phyloP scores from a whole-genome alignment of 2,888 invertebrate species.

The Eustalomyia histrio region DNA sequence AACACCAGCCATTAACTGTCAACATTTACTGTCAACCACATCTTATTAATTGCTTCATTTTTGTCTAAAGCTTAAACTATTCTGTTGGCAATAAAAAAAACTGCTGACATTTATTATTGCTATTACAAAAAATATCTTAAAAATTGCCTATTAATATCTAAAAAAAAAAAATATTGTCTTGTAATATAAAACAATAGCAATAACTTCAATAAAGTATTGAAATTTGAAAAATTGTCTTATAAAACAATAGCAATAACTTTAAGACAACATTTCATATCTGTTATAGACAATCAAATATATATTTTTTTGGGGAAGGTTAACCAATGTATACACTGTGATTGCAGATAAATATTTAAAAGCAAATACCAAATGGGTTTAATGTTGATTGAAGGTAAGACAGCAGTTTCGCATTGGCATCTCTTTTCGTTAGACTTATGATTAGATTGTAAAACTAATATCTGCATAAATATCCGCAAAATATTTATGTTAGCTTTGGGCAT shows the following conservation, averaged over 20 bases:
- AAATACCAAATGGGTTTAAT: no score
- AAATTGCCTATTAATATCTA: slow-evolving; percentile 30
- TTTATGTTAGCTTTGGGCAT: no score
- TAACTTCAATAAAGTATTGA: no score
- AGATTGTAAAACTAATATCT: no score
- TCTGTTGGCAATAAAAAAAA: background rate
- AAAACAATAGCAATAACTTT: background rate
- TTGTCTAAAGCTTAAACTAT: background rate
- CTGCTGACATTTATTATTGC: slow-evolving; percentile 24
- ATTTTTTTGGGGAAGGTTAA: slow-evolving; percentile 3
- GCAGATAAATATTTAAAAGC: background rate
- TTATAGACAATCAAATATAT: slow-evolving; percentile 29
- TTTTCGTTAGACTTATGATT: no score
- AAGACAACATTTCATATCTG: slow-evolving; percentile 13
- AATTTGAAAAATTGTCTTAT: slow-evolving; percentile 25
- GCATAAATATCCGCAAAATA: no score
- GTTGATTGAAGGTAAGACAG: no score
- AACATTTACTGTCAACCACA: slow-evolving; percentile 19
- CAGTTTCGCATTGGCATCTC: no score
- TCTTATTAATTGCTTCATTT: slow-evolving; percentile 15
- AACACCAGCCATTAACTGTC: slow-evolving; percentile 31
- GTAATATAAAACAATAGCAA: background rate
- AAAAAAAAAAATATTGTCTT: slow-evolving; percentile 23
- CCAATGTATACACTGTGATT: background rate
- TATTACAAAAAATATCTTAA: slow-evolving; percentile 4